Conservation (phyloP, 2,797 vertebrate genomes). For the Podarcis siculus region DNA sequence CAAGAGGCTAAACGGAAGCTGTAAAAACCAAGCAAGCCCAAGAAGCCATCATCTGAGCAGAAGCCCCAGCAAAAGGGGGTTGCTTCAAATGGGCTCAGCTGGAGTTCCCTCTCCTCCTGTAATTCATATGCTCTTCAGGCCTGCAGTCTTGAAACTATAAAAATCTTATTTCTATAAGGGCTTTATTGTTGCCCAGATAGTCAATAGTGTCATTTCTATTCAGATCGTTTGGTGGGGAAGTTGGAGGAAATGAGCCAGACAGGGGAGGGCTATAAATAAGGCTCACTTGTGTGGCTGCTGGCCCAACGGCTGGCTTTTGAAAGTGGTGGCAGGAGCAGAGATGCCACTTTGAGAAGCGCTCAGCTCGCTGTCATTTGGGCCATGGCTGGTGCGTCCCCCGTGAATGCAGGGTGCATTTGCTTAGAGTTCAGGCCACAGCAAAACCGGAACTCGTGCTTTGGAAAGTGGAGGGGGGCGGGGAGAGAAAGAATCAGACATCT, state of each 20-base stretch:
- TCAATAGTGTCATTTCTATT: constrained; percentile 80
- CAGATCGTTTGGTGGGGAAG: constrained; percentile 74
- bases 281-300: constrained; percentile 62
- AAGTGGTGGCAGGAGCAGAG: constrained; percentile 4
- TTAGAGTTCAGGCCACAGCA: constrained; percentile 37
- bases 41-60: not conserved
- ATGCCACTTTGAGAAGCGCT: constrained; percentile 30
- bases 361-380: not conserved
- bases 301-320: constrained; percentile 60
- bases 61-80: constrained; percentile 46
- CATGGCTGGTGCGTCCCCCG: not conserved
- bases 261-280: constrained; percentile 78
- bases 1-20: not conserved
- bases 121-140: constrained; percentile 70
- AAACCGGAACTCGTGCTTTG: constrained; percentile 24
- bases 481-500: not conserved
- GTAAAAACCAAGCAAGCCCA: not conserved
- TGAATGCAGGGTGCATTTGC: constrained; percentile 28
- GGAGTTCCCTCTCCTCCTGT: constrained; percentile 41
- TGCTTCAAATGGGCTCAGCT: constrained; percentile 42
- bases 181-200: constrained; percentile 75
- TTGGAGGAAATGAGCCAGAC: constrained; percentile 78
- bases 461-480: not conserved
- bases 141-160: constrained; percentile 73
- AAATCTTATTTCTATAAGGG: constrained; percentile 77